A percentile compares a stretch with the other conserved stretches of the same genome.
Conservation (phyloP, 2,888 invertebrate genomes). For the Cryptophagus acutangulus region DNA sequence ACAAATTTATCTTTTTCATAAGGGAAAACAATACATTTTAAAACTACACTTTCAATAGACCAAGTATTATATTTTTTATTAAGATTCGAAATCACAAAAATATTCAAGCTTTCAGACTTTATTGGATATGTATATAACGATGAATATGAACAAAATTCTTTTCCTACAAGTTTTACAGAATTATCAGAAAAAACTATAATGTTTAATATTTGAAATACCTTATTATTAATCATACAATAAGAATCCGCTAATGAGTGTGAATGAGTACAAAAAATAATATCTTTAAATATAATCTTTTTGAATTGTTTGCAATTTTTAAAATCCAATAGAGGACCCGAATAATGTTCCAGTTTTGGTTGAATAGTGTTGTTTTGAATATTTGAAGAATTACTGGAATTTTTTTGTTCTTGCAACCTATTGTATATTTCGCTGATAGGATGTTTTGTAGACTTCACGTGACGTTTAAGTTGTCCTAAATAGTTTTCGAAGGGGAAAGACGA, state of each 20-base stretch:
- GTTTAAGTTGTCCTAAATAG: constrained; percentile 9
- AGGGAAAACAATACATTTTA: no score
- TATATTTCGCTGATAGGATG: constrained; percentile 7
- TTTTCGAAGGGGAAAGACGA: constrained; percentile 10
- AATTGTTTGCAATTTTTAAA: not conserved
- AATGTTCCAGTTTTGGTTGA: not conserved
- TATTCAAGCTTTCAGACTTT: not conserved
- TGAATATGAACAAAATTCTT: not conserved
- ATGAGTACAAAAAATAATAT: not conserved
- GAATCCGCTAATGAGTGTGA: not conserved
- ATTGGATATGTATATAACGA: not conserved
- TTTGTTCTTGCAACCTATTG: not conserved
- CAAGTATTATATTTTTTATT: no score
- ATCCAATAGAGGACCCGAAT: not conserved
- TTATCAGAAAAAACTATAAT: no score
- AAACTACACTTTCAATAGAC: no score
- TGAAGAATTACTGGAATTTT: not conserved
- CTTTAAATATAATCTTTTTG: not conserved
- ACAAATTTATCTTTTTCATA: no score
- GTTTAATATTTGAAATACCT: not conserved
- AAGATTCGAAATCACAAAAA: not conserved
- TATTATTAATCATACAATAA: not conserved
- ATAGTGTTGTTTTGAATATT: not conserved
- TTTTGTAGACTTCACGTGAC: constrained; percentile 4
- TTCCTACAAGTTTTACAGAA: not conserved